Conservation (phyloP, 2,797 vertebrate genomes). For the Anguilla pacifica region DNA sequence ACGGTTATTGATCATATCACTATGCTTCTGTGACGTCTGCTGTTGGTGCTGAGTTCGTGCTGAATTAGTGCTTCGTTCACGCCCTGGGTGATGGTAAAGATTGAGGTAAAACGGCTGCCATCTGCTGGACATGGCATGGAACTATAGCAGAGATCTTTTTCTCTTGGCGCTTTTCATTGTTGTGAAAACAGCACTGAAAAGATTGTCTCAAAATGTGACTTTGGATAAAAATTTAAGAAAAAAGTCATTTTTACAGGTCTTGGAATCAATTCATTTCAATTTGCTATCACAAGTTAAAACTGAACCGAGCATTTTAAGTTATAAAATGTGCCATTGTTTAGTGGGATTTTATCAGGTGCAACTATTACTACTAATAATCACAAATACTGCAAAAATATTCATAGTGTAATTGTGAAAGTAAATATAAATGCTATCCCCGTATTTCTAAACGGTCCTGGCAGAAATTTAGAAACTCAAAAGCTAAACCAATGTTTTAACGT, state of each 20-base stretch:
- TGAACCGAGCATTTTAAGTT: background rate
- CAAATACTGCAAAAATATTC: background rate
- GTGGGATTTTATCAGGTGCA: background rate
- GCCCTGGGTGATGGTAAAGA: background rate
- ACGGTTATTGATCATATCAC: background rate
- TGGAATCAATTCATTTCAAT: background rate
- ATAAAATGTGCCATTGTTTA: background rate
- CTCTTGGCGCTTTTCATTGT: background rate
- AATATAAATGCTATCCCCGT: background rate
- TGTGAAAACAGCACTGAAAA: background rate
- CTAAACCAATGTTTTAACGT: background rate
- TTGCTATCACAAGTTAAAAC: background rate
- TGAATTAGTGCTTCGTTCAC: background rate
- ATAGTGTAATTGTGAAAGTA: background rate
- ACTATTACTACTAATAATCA: background rate
- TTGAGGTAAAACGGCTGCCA: background rate
- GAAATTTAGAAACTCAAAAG: background rate
- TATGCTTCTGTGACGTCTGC: background rate
- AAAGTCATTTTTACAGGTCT: background rate
- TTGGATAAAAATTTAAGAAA: constrained; percentile 3
- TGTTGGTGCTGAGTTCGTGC: background rate
- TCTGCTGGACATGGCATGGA: background rate
- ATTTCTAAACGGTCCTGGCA: constrained; percentile 7
- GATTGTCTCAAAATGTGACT: background rate
- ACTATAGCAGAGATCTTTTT: background rate